These are phyloP conservation scores for Passer montanus DNA, from an alignment of 2,113 vertebrate genomes.

Conservation along the genomic window DNA sequence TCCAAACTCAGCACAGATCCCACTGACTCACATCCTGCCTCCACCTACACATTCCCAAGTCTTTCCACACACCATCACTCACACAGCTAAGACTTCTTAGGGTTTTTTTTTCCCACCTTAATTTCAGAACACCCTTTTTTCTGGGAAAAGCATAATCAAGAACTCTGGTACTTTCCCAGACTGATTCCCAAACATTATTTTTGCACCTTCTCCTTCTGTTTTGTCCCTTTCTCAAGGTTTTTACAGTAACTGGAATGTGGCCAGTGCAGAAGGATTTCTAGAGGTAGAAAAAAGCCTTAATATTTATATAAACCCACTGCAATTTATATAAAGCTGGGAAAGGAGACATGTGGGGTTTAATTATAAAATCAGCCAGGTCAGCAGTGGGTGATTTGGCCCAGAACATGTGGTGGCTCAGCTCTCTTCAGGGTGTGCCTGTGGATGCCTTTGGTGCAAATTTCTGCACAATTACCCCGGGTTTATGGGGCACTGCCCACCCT, in stretches of 20 bases:
- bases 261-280: neutral
- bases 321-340: neutral
- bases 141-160: neutral
- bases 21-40: conserved; percentile 20
- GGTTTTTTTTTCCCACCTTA: neutral
- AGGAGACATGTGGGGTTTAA: neutral
- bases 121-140: neutral
- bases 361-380: neutral
- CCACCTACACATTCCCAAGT: neutral
- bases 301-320: neutral
- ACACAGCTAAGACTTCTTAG: neutral
- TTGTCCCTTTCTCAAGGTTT: neutral
- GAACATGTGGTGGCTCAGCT: neutral
- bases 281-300: neutral
- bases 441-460: neutral
- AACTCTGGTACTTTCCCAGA: neutral
- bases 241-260: neutral
- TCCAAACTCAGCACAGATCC: neutral
- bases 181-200: neutral
- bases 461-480: neutral
- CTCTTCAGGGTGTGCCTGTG: neutral
- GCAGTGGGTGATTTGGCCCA: neutral
- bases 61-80: neutral
- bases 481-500: neutral
- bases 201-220: neutral